Evolutionary conservation across 2,113 vertebrate species (phyloP), one percentile per base, ranked within the genome.

Genomic region (Prunella fulvescens): DNA sequence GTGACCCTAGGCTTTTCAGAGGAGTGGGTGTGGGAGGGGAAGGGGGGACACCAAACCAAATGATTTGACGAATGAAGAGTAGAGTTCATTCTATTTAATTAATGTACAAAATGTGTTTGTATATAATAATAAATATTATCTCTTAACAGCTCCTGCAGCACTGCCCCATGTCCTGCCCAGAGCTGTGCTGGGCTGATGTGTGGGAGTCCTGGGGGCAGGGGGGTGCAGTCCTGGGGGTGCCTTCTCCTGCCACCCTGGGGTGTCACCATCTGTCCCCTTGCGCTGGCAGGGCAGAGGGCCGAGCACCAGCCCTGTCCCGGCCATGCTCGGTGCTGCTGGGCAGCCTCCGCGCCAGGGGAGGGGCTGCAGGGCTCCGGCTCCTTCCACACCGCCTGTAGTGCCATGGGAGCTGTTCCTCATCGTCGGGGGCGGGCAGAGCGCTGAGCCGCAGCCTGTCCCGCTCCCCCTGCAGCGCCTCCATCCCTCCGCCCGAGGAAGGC

Each of bases 81-180:
- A 94, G 97, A 89, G 96, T 97, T 97, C 96, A 95, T 92, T 97
- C 96, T 98, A 97, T 98, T 98, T 98, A 98, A 98, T 98, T 97
- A 92, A 97, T 98, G 97, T 98, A 98, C 97, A 97, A 97, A 98
- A 96, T 86, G 97, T 98, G 97, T 98, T 96, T 98, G 98, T 98
- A 98, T 97, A 98, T 98, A 96, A 97, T 97, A 98, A 98, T 98
- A 98, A 98, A 98, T 97, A 91, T 53, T 93, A 86, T 94, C 81
- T 97, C 96, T 95, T 95, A 96, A 97, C 91, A 78, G 79, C 78
- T 73, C 62, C 87, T 53, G 50, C 28, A 26, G 51, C 12, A 33
- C 79, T 83, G 58, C 90, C 80, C 71, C 23, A 3, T 53, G 62
- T 60, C 85, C 92, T 72, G 84, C 84, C 84, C 84, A 7, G 2